Base-by-base conservation (phyloP, 2,888 invertebrate genomes). In the Agrilus cyanescens region DNA sequence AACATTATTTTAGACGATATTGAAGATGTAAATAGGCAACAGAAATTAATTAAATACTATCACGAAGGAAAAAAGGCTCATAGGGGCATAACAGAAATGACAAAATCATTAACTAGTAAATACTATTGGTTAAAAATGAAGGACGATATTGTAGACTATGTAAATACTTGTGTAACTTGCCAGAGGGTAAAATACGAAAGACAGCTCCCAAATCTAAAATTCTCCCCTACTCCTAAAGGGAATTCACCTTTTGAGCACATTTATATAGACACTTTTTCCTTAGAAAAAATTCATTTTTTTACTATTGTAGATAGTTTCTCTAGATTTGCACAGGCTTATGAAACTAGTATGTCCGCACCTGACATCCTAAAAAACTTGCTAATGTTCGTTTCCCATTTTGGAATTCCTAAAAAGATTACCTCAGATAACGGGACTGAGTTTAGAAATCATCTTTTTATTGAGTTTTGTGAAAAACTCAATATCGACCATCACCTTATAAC, bases 1-100 rank as follows among this genome's bases (percentile, higher is more conserved):
- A 41, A 25, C 8, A 15, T 14, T 32, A n/a, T 38, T 38, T 32
- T 46, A 40, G 31, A 14, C 13, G 41, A 45, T 8, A 25, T 46
- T 13, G 37, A 32, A 15, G 36, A 35, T 25, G 14, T 34, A 33
- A 34, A 41, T 12, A 43, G 44, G 34, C 12, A 30, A 18, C 15
- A 8, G n/a, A 5, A 43, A 25, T 12, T 38, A 30, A 40, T 46
- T 12, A 38, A 38, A 40, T 37, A 45, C 20, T 42, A 42, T 30
- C 43, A 47, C n/a, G 41, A 38, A 30, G 46, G 41, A n/a, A 44
- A 45, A 49, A 42, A 40, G 7, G 45, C 44, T 30, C 43, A 43
- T 32, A 6, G 44, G 12, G 47, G 43, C 25, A 45, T 43, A 12
- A 15, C 32, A 2, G 40, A 44, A 40, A 45, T 41, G 13, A 6